Percentiles rank a stretch among this genome's conserved stretches.
These are phyloP conservation scores for Stratiomys singularior DNA, from an alignment of 2,888 invertebrate species.

Conservation along the genomic window DNA sequence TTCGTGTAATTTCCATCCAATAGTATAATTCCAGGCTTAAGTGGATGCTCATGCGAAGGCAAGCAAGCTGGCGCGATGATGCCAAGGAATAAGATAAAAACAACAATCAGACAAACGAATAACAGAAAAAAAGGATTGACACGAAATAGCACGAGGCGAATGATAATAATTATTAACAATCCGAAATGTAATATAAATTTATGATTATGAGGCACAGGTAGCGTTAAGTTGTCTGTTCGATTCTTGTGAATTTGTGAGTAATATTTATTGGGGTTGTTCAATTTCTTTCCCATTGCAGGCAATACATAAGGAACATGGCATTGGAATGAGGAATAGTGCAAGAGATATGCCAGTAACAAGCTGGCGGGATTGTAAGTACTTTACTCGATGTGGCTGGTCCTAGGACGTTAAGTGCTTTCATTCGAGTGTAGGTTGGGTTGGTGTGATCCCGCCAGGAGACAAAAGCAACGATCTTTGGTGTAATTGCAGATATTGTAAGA, in stretches of 20 bases:
- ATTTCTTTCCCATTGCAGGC: neutral
- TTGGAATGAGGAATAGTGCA: conserved; percentile 26
- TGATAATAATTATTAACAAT: conserved; percentile 51
- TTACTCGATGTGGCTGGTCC: neutral
- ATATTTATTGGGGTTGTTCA: conserved; percentile 50
- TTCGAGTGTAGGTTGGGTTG: neutral
- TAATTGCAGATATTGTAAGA: conserved; percentile 33
- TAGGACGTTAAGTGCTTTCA: neutral
- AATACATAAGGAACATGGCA: conserved; percentile 4
- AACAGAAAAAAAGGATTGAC: neutral
- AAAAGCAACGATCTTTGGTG: neutral
- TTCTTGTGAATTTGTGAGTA: conserved; percentile 51
- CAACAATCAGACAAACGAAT: neutral
- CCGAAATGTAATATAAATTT: conserved; percentile 50
- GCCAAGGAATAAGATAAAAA: neutral
- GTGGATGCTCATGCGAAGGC: conserved; percentile 2
- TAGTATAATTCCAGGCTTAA: conserved; percentile 34
- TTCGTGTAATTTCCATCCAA: conserved; percentile 37
- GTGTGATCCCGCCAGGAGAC: neutral
- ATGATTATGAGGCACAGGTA: conserved; percentile 52
- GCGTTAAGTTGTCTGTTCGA: conserved; percentile 53
- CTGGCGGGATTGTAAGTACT: neutral
- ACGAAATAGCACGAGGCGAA: conserved; percentile 23
- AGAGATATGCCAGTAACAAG: neutral
- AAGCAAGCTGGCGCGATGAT: neutral